Evolutionary conservation across 2,888 invertebrate genomes (phyloP), one percentile per base, ranked within the genome.

Genomic region (Drosophila bunnanda): DNA sequence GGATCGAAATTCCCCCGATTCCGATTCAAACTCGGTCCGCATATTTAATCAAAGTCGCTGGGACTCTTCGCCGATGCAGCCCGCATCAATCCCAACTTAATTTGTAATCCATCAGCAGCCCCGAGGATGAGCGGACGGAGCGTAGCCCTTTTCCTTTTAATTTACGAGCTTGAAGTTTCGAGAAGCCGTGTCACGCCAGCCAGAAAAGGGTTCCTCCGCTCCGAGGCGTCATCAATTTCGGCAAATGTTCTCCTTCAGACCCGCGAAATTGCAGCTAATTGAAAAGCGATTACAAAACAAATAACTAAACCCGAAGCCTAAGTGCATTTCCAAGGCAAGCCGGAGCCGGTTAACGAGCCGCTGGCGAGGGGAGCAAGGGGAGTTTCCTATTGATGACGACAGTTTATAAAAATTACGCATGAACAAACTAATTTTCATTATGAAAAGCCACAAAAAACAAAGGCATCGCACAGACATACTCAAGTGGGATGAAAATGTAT

Each of bases 321-420:
- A 90, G 83, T 90, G 90, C 89, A 78, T 77, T 77, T 77, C 70
- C 90, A 88, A 88, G 88, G 88, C 86, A 68, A 88, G 76, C 88
- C 58, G 77, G 74, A 56, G 44, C 67, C 39, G 62, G 71, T 82
- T 78, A 80, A 78, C 83, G 81, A 88, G 72, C 76, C 50, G 59
- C 22, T 57, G 7, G 32, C 30, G 43, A 22, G 58, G 48, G n/a
- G 25, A 52, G 34, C 22, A 28, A 39, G 50, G 20, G 38, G 38
- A 25, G 22, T 30, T 44, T 48, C 44, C 69, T 70, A 66, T 76
- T 69, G 88, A 84, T 86, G 85, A 89, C 85, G 89, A 89, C 88
- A 87, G 82, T 82, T 84, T 82, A 78, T 75, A 75, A 84, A 89
- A 75, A 83, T 82, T 82, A 85, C 80, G 85, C 82, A 79, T 75